These are phyloP conservation scores for Ischnura elegans DNA, from an alignment of 2,888 invertebrate species.

Conservation along the genomic window DNA sequence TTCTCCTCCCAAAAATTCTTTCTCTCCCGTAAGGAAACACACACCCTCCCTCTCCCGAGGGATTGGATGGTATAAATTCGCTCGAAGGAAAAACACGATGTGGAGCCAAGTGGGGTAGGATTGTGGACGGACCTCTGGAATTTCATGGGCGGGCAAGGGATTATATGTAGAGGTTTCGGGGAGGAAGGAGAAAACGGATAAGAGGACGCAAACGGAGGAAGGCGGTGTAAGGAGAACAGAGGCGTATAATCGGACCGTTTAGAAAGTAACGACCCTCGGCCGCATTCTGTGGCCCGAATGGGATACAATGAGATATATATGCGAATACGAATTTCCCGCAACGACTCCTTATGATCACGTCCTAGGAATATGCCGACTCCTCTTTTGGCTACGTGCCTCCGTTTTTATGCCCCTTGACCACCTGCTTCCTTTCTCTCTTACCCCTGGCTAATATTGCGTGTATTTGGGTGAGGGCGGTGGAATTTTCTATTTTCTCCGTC, in stretches of 20 bases:
- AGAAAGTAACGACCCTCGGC: background rate
- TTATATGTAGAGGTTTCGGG: background rate
- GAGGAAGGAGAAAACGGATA: background rate
- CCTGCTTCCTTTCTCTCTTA: background rate
- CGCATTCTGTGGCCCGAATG: background rate
- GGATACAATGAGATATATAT: conserved; percentile 17
- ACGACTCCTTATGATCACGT: background rate
- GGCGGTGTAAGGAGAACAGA: background rate
- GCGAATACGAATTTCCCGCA: conserved; percentile 2
- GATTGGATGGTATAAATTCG: background rate
- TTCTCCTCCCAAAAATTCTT: background rate
- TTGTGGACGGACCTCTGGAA: background rate
- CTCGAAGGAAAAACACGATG: conserved; percentile 7
- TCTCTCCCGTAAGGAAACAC: background rate
- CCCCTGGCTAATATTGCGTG: background rate
- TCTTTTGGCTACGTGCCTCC: background rate
- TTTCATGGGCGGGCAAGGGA: background rate
- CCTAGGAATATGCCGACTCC: background rate
- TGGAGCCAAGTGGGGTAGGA: background rate
- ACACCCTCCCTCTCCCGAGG: background rate
- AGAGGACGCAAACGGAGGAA: background rate
- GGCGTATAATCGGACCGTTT: conserved; percentile 17
- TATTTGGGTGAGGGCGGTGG: background rate
- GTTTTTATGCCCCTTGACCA: background rate
- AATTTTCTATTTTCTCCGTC: background rate